Percentiles rank a stretch among this genome's conserved stretches.
phyloP scores from a whole-genome alignment of 2,888 invertebrate species.

The Smittia aterrima region DNA sequence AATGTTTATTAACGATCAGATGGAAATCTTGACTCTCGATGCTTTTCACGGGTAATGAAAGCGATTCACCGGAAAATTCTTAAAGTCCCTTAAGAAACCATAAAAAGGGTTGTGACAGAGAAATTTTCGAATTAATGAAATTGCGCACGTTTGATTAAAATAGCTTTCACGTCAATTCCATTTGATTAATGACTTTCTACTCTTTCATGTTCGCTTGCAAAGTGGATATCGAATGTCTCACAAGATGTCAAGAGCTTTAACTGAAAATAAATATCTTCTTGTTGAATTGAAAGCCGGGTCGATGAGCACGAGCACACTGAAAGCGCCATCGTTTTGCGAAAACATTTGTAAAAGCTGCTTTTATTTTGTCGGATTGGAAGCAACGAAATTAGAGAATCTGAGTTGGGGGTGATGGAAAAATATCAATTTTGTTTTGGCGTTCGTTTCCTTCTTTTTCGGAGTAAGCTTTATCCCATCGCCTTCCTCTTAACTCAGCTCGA shows the following conservation, averaged over 20 bases:
- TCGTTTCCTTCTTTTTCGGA: too few species aligned
- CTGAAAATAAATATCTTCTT: neutral
- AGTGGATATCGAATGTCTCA: neutral
- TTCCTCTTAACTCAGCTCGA: neutral
- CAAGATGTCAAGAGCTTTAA: neutral
- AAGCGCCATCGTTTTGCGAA: neutral
- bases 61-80: neutral
- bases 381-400: too few species aligned
- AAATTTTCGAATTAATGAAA: slow-evolving; percentile 7
- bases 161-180: slow-evolving; percentile 35
- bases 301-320: neutral
- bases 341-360: too few species aligned
- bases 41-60: neutral
- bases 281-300: neutral
- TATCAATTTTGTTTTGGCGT: too few species aligned
- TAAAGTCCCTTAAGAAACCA: neutral
- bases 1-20: neutral
- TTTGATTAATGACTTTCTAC: slow-evolving; percentile 28
- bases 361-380: neutral
- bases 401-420: too few species aligned
- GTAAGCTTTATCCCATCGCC: too few species aligned
- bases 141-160: slow-evolving; percentile 31
- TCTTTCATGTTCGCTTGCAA: neutral
- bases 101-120: neutral
- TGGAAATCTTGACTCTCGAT: neutral